Conservation (phyloP, 2,888 invertebrate genomes). For the Sylvicola cinctus region DNA sequence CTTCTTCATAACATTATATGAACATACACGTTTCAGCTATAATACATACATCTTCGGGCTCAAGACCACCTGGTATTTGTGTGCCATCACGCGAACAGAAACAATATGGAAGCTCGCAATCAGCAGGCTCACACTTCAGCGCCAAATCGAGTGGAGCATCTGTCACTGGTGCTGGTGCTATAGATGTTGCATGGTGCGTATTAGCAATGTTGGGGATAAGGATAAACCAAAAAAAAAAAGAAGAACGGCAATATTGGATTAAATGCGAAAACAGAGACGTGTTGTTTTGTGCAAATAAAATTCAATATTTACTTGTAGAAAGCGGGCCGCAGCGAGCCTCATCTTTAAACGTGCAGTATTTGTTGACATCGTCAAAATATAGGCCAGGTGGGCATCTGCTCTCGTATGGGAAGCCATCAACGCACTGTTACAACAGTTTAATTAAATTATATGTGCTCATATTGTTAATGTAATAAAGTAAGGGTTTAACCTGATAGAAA, state of each 20-base stretch:
- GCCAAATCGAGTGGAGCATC: constrained; percentile 66
- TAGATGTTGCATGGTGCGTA: constrained; percentile 10
- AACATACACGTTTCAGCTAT: too few species aligned
- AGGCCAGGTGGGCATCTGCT: constrained; percentile 79
- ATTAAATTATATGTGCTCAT: not conserved
- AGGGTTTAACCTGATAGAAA: constrained; percentile 58
- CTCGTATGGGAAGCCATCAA: constrained; percentile 70
- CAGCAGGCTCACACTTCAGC: constrained; percentile 49
- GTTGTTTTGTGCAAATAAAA: not conserved
- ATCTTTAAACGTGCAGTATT: constrained; percentile 74
- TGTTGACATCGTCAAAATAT: constrained; percentile 76
- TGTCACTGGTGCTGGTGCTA: constrained; percentile 63
- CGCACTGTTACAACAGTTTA: constrained; percentile 41
- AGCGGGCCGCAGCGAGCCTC: constrained; percentile 84
- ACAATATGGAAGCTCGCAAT: constrained; percentile 70
- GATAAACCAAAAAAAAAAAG: constrained; percentile 6
- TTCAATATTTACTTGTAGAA: constrained; percentile 50
- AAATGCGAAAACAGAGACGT: not conserved
- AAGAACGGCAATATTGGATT: not conserved
- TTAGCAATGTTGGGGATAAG: constrained; percentile 1
- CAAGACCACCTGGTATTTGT: constrained; percentile 60
- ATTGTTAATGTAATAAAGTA: not conserved
- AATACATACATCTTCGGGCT: constrained; percentile 52
- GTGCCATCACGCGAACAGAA: constrained; percentile 87
- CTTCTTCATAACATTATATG: too few species aligned